phyloP scores from a whole-genome alignment of 1,140 invertebrate genomes.

The Drosophila miranda region DNA sequence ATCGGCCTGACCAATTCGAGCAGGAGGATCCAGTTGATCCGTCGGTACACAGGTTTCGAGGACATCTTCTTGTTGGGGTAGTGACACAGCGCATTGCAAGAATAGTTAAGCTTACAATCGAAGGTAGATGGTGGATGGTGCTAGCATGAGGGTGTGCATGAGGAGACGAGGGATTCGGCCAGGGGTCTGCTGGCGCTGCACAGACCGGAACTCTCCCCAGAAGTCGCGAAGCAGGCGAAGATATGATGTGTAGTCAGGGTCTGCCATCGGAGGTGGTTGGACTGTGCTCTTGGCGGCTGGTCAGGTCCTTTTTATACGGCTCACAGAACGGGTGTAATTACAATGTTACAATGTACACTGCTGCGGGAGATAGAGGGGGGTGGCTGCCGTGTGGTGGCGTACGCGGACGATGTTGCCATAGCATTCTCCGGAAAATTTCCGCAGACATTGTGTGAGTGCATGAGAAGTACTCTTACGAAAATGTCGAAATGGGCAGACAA shows the following conservation, averaged over 20 bases:
- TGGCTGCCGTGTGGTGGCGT: no score
- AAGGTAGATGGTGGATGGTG: background rate
- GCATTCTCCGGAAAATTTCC: no score
- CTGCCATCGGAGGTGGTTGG: slow-evolving; percentile 37
- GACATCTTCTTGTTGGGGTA: slow-evolving; percentile 52
- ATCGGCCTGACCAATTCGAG: slow-evolving; percentile 8
- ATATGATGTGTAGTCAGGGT: slow-evolving; percentile 53
- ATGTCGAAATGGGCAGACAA: no score
- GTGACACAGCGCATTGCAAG: slow-evolving; percentile 26
- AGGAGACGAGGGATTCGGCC: slow-evolving; percentile 43
- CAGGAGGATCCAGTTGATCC: slow-evolving; percentile 31
- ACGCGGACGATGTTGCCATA: no score
- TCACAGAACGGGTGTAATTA: slow-evolving; percentile 24
- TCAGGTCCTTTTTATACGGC: slow-evolving; percentile 34
- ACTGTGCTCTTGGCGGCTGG: slow-evolving; percentile 8
- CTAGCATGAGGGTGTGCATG: slow-evolving; percentile 27
- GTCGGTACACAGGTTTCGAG: slow-evolving; percentile 20
- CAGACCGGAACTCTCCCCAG: slow-evolving; percentile 47
- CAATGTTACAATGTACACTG: no score
- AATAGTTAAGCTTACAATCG: slow-evolving; percentile 8
- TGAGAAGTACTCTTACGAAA: no score
- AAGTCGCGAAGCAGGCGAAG: slow-evolving; percentile 42
- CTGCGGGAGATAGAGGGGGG: no score
- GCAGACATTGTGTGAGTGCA: no score
- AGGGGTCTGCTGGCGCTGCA: slow-evolving; percentile 36